These are phyloP conservation scores for Stigmatopora argus DNA, from an alignment of 2,113 vertebrate species.

Conservation along the genomic window DNA sequence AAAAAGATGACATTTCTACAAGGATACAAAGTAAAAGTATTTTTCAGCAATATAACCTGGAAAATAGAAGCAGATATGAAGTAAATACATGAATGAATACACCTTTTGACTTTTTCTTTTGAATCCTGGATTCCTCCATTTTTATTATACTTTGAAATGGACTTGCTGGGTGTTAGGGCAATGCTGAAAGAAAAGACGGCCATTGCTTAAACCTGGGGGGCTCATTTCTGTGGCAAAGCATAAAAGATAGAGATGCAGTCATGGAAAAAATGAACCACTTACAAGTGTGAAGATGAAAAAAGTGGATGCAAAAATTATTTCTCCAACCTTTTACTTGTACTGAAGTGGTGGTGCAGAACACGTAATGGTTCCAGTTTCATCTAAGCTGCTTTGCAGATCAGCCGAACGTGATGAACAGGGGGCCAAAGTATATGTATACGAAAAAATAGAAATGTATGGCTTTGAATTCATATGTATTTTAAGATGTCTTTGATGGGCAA, in stretches of 20 bases:
- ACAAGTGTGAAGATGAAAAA: not conserved
- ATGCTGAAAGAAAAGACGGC: not conserved
- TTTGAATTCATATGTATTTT: not conserved
- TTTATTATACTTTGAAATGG: not conserved
- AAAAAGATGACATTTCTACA: not conserved
- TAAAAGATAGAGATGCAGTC: not conserved
- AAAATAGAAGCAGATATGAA: slow-evolving; percentile 12
- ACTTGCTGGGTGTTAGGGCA: not conserved
- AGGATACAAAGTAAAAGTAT: slow-evolving; percentile 5
- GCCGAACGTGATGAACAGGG: not conserved
- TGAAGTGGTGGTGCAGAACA: not conserved
- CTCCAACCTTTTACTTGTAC: not conserved
- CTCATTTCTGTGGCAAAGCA: not conserved
- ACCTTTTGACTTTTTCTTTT: not conserved
- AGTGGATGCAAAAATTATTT: not conserved
- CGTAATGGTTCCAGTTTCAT: not conserved
- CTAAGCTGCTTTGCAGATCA: not conserved
- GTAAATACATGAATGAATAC: slow-evolving; percentile 8
- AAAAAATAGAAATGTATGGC: not conserved
- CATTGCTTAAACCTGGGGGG: not conserved
- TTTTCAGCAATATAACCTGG: slow-evolving; percentile 23
- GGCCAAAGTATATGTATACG: not conserved
- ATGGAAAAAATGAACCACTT: not conserved
- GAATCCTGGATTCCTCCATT: not conserved
- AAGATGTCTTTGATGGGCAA: not conserved